A percentile compares a stretch with the other conserved stretches of the same genome.
Evolutionary conservation across 2,797 vertebrate species (phyloP).

Genomic region (Chrosomus eos): DNA sequence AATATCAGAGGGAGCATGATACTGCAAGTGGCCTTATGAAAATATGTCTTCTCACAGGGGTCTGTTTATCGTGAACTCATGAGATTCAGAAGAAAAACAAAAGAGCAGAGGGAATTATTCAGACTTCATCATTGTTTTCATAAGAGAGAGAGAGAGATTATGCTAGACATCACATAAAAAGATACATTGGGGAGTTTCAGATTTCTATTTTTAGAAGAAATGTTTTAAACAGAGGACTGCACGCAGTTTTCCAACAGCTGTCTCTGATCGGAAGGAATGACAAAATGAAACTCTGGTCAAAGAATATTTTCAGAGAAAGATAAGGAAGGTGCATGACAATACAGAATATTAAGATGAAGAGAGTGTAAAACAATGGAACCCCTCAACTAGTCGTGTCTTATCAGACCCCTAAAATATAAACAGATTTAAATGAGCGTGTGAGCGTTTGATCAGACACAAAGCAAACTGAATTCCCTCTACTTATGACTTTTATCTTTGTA

Average conservation of each 20-base stretch:
- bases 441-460: neutral
- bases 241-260: constrained; percentile 48
- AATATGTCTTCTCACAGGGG: constrained; percentile 13
- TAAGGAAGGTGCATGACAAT: neutral
- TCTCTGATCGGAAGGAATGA: constrained; percentile 32
- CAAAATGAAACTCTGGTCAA: neutral
- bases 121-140: constrained; percentile 29
- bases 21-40: constrained; percentile 23
- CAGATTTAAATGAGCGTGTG: neutral
- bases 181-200: constrained; percentile 24
- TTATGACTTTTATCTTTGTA: constrained; percentile 36
- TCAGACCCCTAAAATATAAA: neutral
- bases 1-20: neutral
- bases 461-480: constrained; percentile 4
- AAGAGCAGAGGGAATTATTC: neutral
- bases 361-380: neutral
- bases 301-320: constrained; percentile 11
- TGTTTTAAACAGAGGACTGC: constrained; percentile 45
- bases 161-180: constrained; percentile 11
- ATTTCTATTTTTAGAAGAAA: constrained; percentile 41
- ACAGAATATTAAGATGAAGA: neutral
- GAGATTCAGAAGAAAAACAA: neutral
- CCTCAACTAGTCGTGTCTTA: neutral
- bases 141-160: neutral
- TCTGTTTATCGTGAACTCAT: constrained; percentile 21